A percentile compares a stretch with the other conserved stretches of the same genome.
Conservation (phyloP, 2,888 invertebrate species). For the Zootermopsis nevadensis region DNA sequence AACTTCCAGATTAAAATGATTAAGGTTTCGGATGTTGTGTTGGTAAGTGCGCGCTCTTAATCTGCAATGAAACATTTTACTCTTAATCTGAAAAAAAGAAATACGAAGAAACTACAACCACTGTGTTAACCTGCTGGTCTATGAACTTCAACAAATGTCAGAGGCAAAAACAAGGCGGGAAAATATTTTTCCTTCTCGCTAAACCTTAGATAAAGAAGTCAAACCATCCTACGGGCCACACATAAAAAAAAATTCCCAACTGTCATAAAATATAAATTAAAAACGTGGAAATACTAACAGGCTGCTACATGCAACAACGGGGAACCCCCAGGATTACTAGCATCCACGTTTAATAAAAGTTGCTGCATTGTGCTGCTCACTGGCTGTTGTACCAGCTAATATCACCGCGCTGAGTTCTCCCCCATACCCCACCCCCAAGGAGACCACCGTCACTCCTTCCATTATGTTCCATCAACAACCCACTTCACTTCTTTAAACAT, state of each 20-base stretch:
- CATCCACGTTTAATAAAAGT: slow-evolving; percentile 26
- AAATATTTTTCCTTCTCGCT: not conserved
- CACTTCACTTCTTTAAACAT: not conserved
- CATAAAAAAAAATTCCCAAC: slow-evolving; percentile 39
- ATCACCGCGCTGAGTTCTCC: not conserved
- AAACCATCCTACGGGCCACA: slow-evolving; percentile 18
- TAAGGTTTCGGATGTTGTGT: too few relatives aligned
- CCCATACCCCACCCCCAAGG: too few relatives aligned
- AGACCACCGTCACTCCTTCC: not conserved
- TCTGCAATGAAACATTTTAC: too few relatives aligned
- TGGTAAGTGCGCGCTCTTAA: too few relatives aligned
- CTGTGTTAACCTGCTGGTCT: too few relatives aligned
- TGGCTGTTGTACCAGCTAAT: not conserved
- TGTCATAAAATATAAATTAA: slow-evolving; percentile 44
- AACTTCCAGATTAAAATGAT: too few relatives aligned
- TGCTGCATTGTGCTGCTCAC: not conserved
- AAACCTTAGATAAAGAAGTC: not conserved
- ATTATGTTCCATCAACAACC: not conserved
- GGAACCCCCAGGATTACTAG: not conserved
- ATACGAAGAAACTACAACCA: too few relatives aligned
- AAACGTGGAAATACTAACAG: slow-evolving; percentile 38
- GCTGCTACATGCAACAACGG: not conserved
- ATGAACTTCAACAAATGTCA: not conserved
- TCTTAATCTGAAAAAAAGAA: too few relatives aligned
- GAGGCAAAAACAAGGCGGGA: not conserved